phyloP scores from a whole-genome alignment of 2,888 invertebrate genomes.

The Vanessa cardui region DNA sequence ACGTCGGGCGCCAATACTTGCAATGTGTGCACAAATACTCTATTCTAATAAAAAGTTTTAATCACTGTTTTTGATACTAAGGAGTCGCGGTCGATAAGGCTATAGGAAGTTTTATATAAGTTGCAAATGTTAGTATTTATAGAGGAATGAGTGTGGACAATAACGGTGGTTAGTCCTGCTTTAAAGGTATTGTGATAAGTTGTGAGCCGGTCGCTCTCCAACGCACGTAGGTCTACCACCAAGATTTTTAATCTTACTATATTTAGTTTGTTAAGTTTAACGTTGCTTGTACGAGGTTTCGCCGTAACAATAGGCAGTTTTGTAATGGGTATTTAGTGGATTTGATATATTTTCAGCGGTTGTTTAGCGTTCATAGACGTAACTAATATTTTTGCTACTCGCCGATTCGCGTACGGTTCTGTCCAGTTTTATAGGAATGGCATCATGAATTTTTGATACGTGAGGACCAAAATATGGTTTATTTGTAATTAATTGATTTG shows the following conservation, averaged over 20 bases:
- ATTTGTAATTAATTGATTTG: constrained; percentile 58
- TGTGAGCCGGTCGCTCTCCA: constrained; percentile 48
- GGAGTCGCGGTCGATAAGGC: constrained; percentile 51
- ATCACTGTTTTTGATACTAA: constrained; percentile 71
- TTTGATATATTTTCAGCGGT: constrained; percentile 77
- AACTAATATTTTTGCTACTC: constrained; percentile 77
- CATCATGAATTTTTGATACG: constrained; percentile 72
- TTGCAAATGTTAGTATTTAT: constrained; percentile 73
- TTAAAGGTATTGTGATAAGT: constrained; percentile 64
- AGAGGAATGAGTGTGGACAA: constrained; percentile 75
- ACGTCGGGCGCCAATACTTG: constrained; percentile 49
- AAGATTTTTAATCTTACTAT: constrained; percentile 65
- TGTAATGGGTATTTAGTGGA: constrained; percentile 77
- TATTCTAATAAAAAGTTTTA: constrained; percentile 60
- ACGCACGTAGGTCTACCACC: constrained; percentile 56
- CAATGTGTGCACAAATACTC: constrained; percentile 76
- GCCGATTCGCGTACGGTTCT: constrained; percentile 68
- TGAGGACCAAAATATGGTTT: constrained; percentile 74
- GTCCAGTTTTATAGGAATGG: constrained; percentile 78
- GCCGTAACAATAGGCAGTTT: constrained; percentile 65
- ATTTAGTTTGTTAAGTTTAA: constrained; percentile 72
- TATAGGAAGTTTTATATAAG: constrained; percentile 62
- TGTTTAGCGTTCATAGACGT: constrained; percentile 67
- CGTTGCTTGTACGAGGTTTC: constrained; percentile 69
- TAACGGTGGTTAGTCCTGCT: constrained; percentile 69